Percentiles rank a stretch among this genome's conserved stretches.
These are phyloP conservation scores for Actias luna DNA, from an alignment of 2,888 invertebrate species.

Conservation along the genomic window DNA sequence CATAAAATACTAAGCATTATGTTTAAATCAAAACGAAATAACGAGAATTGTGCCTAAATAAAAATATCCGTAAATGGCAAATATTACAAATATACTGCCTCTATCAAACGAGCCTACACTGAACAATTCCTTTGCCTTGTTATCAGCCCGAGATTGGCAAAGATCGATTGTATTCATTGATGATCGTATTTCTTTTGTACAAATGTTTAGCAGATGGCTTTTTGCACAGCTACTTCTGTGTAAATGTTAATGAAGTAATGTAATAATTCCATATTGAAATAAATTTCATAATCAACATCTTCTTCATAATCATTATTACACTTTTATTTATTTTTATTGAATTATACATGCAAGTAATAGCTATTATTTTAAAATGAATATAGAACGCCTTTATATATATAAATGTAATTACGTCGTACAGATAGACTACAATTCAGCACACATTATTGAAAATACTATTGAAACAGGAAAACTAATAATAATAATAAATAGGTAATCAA, in stretches of 20 bases:
- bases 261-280: background rate
- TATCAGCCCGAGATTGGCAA: slow-evolving; percentile 43
- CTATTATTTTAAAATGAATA: too few relatives aligned
- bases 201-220: slow-evolving; percentile 30
- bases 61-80: background rate
- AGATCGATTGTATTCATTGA: slow-evolving; percentile 40
- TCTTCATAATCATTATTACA: too few relatives aligned
- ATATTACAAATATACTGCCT: background rate
- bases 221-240: slow-evolving; percentile 12
- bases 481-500: too few relatives aligned
- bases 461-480: too few relatives aligned
- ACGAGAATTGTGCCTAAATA: background rate
- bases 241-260: background rate
- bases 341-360: too few relatives aligned
- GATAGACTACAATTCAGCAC: too few relatives aligned
- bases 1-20: background rate
- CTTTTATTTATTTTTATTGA: too few relatives aligned
- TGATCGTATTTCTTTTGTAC: slow-evolving; percentile 27
- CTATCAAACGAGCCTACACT: slow-evolving; percentile 33
- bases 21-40: background rate
- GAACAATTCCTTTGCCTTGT: slow-evolving; percentile 37
- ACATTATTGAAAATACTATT: too few relatives aligned
- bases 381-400: too few relatives aligned
- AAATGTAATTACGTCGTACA: too few relatives aligned
- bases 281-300: background rate